Evolutionary conservation across 2,888 invertebrate genomes (phyloP), one percentile per base, ranked within the genome.

Genomic region (Lithophane semibrunnea): DNA sequence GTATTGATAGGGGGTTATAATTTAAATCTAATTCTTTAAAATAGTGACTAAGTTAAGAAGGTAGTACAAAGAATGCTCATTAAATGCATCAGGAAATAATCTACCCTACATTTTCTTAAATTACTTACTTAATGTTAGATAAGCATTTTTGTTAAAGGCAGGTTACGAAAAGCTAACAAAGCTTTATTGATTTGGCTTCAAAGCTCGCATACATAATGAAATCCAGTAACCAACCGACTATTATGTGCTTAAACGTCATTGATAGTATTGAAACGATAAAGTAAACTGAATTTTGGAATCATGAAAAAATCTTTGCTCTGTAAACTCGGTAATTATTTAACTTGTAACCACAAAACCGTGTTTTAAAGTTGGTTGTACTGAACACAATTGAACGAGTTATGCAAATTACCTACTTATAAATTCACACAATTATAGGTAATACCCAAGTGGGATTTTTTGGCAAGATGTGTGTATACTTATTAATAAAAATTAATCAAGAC

Each of bases 111-210:
- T 68, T 58, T 29, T 42, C 0, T 24, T 72, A 8, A 37, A 37
- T 18, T 66, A 18, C 12, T 8, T 47, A 60, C 12, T 8, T 47
- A 60, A 61, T 80, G 42, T 80, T 80, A 80, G 21, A 44, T 52
- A 80, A 79, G 78, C 75, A 65, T 65, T n/a, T 56, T 73, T 58
- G 80, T 80, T 58, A 65, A 63, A 52, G 64, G 56, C 82, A 56
- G 37, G 75, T 47, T 80, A 75, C 56, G 67, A 83, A 58, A 74
- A 66, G 54, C 73, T 72, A 52, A 63, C 42, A 80, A 71, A 24
- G 69, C 71, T 71, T 68, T 68, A 77, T 83, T 56, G 80, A 83
- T 81, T 82, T 70, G 54, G 61, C 73, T 71, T 49, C 69, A 54
- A 70, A 58, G 60, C 75, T 44, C 44, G 60, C 73, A 37, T 63